Evolutionary conservation across 1,140 invertebrate genomes (phyloP).

Genomic region (Aricia agestis): DNA sequence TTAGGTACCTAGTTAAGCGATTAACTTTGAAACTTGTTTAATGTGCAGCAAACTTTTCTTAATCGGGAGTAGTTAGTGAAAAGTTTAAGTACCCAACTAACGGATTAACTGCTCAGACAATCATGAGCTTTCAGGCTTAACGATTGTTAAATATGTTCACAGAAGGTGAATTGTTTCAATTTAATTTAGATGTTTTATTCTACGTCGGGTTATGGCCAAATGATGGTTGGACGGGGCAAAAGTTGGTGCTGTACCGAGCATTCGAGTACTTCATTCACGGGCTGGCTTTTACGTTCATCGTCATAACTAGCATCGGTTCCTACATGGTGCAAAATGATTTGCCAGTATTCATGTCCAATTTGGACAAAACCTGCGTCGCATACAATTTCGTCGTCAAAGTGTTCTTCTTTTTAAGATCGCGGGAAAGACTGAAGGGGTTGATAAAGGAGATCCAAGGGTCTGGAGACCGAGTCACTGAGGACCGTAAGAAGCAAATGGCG

Average conservation of each 20-base stretch:
- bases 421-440: conserved; percentile 37
- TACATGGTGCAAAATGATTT: conserved; percentile 41
- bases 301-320: conserved; percentile 47
- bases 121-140: not conserved
- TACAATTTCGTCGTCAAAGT: conserved; percentile 55
- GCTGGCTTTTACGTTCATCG: conserved; percentile 39
- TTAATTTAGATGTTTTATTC: conserved; percentile 55
- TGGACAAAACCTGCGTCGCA: conserved; percentile 49
- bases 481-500: conserved; percentile 44
- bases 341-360: conserved; percentile 40
- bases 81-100: conserved; percentile 2
- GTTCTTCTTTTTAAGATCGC: conserved; percentile 44
- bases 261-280: conserved; percentile 43
- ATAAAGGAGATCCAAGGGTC: conserved; percentile 48
- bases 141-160: conserved; percentile 29
- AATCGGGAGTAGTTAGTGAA: not conserved
- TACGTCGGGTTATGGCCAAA: conserved; percentile 55
- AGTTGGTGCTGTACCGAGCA: conserved; percentile 39
- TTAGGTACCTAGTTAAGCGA: too few relatives aligned
- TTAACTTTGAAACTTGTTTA: too few relatives aligned
- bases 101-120: not conserved
- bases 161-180: conserved; percentile 45
- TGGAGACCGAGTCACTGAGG: conserved; percentile 43
- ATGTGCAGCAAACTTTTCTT: not conserved
- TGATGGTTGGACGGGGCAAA: conserved; percentile 32